These are phyloP conservation scores for Drosophila subpulchrella DNA, from an alignment of 1,140 invertebrate genomes.

Conservation along the genomic window DNA sequence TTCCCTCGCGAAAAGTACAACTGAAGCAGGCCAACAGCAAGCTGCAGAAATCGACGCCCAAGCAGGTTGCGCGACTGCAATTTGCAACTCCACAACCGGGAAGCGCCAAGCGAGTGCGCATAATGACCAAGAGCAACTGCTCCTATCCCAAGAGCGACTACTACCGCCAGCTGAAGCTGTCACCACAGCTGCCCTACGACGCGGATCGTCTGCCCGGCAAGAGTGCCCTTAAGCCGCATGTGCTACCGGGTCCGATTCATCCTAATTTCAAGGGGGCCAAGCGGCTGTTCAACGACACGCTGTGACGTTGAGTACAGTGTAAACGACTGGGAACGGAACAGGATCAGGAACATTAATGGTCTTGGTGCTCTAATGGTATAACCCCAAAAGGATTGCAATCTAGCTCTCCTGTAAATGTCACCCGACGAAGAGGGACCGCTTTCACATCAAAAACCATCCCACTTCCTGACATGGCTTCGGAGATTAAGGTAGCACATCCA, in stretches of 20 bases:
- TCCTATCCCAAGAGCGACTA: constrained; percentile 89
- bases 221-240: constrained; percentile 89
- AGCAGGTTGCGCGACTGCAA: constrained; percentile 27
- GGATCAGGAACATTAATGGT: constrained; percentile 9
- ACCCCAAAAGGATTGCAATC: neutral
- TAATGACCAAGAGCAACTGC: constrained; percentile 88
- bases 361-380: constrained; percentile 7
- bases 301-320: constrained; percentile 61
- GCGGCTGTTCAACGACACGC: constrained; percentile 76
- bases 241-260: constrained; percentile 90
- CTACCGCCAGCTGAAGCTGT: constrained; percentile 88
- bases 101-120: constrained; percentile 86
- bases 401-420: neutral
- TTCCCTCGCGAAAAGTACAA: constrained; percentile 82
- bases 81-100: constrained; percentile 24
- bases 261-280: constrained; percentile 89
- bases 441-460: neutral
- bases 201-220: constrained; percentile 88
- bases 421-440: neutral
- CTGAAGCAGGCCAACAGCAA: constrained; percentile 67
- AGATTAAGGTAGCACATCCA: constrained; percentile 1
- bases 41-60: constrained; percentile 42
- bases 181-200: constrained; percentile 90
- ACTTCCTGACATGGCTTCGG: neutral
- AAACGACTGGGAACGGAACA: constrained; percentile 27